Conservation (phyloP, 2,888 invertebrate genomes). For the Drosophila fungiperda region DNA sequence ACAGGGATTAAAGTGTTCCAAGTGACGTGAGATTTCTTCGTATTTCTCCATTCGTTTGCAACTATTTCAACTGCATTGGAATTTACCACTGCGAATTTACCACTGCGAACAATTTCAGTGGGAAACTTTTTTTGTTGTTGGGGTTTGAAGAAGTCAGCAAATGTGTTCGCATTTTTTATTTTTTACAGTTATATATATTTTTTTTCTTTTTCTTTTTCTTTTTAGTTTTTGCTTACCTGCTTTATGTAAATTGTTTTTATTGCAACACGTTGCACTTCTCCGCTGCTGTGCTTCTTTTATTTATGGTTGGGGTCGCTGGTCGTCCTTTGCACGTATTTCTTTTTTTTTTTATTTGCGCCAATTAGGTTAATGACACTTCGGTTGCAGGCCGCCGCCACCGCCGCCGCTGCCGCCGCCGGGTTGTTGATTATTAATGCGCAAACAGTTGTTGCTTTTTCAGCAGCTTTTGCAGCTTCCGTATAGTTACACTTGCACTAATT, state of each 20-base stretch:
- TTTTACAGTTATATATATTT: conserved; percentile 16
- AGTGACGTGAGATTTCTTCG: conserved; percentile 31
- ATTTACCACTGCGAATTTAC: conserved; percentile 69
- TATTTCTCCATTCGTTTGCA: conserved; percentile 34
- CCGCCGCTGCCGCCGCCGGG: conserved; percentile 5
- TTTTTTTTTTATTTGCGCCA: conserved; percentile 53
- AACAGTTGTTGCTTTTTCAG: conserved; percentile 44
- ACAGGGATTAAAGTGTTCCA: conserved; percentile 34
- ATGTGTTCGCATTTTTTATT: conserved; percentile 26
- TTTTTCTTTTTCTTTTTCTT: conserved; percentile 15
- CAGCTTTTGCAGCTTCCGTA: conserved; percentile 33
- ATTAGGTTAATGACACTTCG: conserved; percentile 80
- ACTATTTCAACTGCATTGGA: conserved; percentile 67
- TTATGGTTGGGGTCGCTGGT: conserved; percentile 29
- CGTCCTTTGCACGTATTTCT: conserved; percentile 25
- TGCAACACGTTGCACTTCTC: conserved; percentile 77
- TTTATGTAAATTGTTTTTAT: conserved; percentile 79
- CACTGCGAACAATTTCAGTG: conserved; percentile 31
- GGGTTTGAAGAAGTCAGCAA: conserved; percentile 15
- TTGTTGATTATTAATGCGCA: conserved; percentile 68
- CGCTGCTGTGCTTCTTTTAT: conserved; percentile 33
- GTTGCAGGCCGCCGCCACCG: conserved; percentile 34
- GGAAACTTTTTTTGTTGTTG: conserved; percentile 10
- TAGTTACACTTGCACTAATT: conserved; percentile 65
- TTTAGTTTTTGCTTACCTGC: conserved; percentile 60